Percentiles rank a stretch among this genome's conserved stretches.
phyloP scores from a whole-genome alignment of 2,888 invertebrate species.

The Troglohyphantes excavatus region DNA sequence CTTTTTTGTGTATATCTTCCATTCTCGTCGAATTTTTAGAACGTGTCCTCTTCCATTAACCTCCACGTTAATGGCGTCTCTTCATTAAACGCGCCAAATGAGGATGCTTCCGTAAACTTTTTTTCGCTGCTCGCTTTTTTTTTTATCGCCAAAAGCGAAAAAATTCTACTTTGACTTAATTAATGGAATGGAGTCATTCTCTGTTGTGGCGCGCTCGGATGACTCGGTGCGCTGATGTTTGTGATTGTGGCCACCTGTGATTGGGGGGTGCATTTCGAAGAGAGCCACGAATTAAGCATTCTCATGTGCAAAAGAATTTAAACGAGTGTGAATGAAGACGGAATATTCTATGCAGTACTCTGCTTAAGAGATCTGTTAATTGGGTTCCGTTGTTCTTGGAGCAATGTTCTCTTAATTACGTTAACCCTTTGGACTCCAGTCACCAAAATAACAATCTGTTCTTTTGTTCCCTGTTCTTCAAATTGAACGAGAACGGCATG shows the following conservation, averaged over 20 bases:
- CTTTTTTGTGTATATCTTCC: not conserved
- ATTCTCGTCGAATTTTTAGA: constrained; percentile 4
- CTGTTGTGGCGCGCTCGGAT: not conserved
- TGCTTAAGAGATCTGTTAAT: too few relatives aligned
- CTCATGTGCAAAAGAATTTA: too few relatives aligned
- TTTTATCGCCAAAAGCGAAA: not conserved
- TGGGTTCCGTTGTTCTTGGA: too few relatives aligned
- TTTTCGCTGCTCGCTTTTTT: not conserved
- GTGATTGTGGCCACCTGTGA: not conserved
- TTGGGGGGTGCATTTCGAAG: too few relatives aligned
- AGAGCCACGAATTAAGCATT: too few relatives aligned
- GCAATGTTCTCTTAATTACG: too few relatives aligned
- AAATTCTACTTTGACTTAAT: constrained; percentile 46
- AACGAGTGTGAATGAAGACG: too few relatives aligned
- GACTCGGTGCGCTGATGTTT: not conserved
- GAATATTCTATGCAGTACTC: too few relatives aligned
- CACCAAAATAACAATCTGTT: too few relatives aligned
- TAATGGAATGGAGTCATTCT: constrained; percentile 1
- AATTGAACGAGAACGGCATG: too few relatives aligned
- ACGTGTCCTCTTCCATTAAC: constrained; percentile 57
- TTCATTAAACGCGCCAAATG: constrained; percentile 57
- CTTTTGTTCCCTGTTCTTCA: too few relatives aligned
- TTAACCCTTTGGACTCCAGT: too few relatives aligned
- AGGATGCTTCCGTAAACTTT: constrained; percentile 14
- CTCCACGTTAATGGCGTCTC: constrained; percentile 42